Percentiles rank a stretch among this genome's conserved stretches.
phyloP scores from a whole-genome alignment of 2,113 vertebrate species.

The Tamias sibiricus region DNA sequence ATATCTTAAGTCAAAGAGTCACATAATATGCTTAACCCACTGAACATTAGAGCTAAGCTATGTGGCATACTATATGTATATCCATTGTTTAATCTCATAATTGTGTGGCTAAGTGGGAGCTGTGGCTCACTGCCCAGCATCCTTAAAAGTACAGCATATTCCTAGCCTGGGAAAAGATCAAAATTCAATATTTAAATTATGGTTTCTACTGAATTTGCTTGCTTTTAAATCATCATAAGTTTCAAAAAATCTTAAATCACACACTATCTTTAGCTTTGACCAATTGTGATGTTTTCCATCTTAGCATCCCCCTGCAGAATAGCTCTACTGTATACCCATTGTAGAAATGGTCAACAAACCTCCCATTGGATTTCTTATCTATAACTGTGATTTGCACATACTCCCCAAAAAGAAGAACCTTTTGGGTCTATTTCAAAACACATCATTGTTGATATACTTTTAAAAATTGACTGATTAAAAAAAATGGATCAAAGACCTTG shows the following conservation, averaged over 20 bases:
- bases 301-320: neutral
- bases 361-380: neutral
- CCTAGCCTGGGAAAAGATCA: neutral
- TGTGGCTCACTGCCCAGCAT: neutral
- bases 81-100: neutral
- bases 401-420: rapidly evolving
- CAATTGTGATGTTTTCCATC: neutral
- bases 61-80: neutral
- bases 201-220: neutral
- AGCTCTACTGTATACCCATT: neutral
- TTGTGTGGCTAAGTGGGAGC: neutral
- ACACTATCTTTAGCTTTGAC: neutral
- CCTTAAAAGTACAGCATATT: neutral
- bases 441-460: no score
- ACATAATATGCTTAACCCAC: no score
- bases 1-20: neutral
- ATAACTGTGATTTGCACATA: neutral
- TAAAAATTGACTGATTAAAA: neutral
- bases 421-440: neutral
- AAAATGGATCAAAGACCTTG: no score
- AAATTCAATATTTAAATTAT: neutral
- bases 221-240: neutral
- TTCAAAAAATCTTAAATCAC: neutral
- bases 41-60: neutral
- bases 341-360: neutral